These are phyloP conservation scores for Paratilapia polleni DNA, from an alignment of 2,113 vertebrate genomes.

Conservation along the genomic window DNA sequence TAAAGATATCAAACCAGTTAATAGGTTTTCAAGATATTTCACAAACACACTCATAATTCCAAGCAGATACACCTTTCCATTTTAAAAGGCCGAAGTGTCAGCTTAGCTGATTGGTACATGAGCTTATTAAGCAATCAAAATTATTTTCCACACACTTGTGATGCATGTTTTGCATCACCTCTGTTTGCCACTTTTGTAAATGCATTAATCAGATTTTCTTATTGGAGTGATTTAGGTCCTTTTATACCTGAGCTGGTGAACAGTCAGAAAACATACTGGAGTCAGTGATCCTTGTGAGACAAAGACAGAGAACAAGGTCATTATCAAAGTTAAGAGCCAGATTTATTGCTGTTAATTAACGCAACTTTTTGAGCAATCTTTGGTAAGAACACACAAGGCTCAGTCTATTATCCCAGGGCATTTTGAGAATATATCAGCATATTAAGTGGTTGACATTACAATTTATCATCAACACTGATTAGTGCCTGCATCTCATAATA, in stretches of 20 bases:
- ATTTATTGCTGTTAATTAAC: constrained; percentile 55
- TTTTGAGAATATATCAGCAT: constrained; percentile 45
- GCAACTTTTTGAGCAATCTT: constrained; percentile 45
- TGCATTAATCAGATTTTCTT: background rate
- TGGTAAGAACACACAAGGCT: constrained; percentile 31
- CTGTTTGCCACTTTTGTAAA: background rate
- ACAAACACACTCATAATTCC: background rate
- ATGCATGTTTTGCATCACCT: background rate
- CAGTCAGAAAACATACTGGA: background rate
- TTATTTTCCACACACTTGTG: background rate
- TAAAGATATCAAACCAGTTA: background rate
- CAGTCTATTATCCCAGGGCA: constrained; percentile 16
- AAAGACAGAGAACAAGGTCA: constrained; percentile 38
- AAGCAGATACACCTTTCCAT: background rate
- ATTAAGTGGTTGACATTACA: constrained; percentile 44
- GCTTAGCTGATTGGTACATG: background rate
- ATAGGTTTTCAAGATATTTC: background rate
- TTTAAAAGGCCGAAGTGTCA: background rate
- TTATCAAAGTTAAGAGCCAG: constrained; percentile 39
- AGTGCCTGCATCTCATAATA: constrained; percentile 17
- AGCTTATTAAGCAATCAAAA: background rate
- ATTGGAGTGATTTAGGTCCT: constrained; percentile 19
- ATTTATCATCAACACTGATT: constrained; percentile 58
- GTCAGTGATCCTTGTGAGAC: constrained; percentile 21
- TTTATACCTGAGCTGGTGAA: constrained; percentile 6